These are phyloP conservation scores for Psittacula echo DNA, from an alignment of 2,797 vertebrate genomes.

Conservation along the genomic window DNA sequence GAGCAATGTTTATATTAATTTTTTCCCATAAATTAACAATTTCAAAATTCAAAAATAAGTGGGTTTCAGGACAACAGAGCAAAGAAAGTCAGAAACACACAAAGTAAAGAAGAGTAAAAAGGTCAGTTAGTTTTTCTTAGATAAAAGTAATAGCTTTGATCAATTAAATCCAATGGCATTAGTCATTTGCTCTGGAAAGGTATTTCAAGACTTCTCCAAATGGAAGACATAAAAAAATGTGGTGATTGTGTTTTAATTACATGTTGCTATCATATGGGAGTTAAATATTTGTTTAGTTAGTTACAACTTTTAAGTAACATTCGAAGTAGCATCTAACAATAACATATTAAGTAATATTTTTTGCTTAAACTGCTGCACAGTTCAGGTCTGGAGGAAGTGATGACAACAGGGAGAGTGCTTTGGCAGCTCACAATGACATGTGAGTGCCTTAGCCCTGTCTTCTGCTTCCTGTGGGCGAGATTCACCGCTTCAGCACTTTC, in stretches of 20 bases:
- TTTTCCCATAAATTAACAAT: background rate
- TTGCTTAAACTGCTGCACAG: background rate
- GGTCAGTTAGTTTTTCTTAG: background rate
- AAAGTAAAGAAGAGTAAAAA: background rate
- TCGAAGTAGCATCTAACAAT: background rate
- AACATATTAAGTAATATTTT: background rate
- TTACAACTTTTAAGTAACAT: background rate
- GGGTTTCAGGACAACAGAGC: background rate
- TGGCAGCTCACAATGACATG: background rate
- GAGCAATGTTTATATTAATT: background rate
- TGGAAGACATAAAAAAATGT: background rate
- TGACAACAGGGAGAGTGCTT: background rate
- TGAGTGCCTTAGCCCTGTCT: background rate
- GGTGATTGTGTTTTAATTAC: background rate
- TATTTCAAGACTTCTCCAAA: background rate
- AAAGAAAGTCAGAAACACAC: background rate
- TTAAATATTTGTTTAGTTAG: background rate
- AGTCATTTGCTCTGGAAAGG: background rate
- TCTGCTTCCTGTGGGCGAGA: fast-evolving
- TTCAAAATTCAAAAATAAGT: background rate
- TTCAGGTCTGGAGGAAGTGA: background rate
- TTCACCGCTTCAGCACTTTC: background rate
- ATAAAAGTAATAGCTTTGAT: background rate
- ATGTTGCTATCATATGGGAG: background rate
- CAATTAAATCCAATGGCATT: background rate